Conservation (phyloP, 2,797 vertebrate genomes). For the Ptychobarbus kaznakovi region DNA sequence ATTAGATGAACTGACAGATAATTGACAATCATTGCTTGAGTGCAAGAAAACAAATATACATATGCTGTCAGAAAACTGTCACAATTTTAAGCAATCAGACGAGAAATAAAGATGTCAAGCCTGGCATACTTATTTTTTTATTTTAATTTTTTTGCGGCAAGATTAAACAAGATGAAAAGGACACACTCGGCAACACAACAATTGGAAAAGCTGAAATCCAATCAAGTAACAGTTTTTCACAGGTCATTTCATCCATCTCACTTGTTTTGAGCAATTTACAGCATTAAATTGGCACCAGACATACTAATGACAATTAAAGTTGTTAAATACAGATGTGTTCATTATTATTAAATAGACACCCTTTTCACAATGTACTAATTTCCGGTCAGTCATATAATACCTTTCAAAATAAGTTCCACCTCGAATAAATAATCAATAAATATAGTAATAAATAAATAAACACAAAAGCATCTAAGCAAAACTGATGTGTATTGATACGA, state of each 20-base stretch:
- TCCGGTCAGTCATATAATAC: background rate
- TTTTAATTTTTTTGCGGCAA: background rate
- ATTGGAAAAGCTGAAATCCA: background rate
- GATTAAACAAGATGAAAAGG: background rate
- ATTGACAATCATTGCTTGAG: background rate
- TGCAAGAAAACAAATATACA: background rate
- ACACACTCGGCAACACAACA: background rate
- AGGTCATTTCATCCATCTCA: background rate
- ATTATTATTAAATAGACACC: background rate
- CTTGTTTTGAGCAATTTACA: background rate
- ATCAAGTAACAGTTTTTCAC: background rate
- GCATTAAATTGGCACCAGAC: background rate
- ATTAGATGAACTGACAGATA: conserved; percentile 22
- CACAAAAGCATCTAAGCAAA: background rate
- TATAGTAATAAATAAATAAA: background rate
- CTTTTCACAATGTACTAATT: background rate
- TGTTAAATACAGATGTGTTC: background rate
- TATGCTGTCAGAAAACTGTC: background rate
- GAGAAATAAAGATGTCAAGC: background rate
- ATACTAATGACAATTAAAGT: background rate
- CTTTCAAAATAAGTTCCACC: background rate
- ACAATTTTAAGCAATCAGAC: background rate
- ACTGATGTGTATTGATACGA: background rate
- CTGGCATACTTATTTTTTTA: background rate
- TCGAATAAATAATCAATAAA: background rate